Percentiles rank a stretch among this genome's conserved stretches.
phyloP scores from a whole-genome alignment of 2,888 invertebrate species.

The Orthosia gothica region DNA sequence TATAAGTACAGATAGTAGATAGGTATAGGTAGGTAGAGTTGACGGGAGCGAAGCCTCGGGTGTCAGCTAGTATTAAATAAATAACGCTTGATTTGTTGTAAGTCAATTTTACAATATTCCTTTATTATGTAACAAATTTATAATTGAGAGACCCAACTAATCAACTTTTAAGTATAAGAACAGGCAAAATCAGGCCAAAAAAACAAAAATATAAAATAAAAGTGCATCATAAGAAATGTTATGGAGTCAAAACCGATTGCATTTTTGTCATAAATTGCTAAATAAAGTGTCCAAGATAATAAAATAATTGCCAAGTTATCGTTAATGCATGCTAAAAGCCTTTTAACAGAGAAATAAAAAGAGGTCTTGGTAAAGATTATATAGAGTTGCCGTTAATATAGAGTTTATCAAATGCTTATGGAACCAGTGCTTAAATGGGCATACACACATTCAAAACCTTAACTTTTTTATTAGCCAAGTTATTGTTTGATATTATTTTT shows the following conservation, averaged over 20 bases:
- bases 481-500: no score
- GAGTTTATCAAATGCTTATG: conserved; percentile 24
- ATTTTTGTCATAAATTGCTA: conserved; percentile 20
- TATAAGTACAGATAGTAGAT: no score
- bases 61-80: no score
- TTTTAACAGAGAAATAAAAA: conserved; percentile 30
- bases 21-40: no score
- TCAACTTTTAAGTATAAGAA: no score
- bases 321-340: conserved; percentile 34
- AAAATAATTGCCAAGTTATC: conserved; percentile 16
- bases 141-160: no score
- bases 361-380: not conserved
- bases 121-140: conserved; percentile 6
- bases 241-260: not conserved
- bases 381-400: not conserved
- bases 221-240: not conserved
- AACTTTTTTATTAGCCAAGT: no score
- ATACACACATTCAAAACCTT: no score
- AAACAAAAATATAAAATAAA: not conserved
- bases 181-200: not conserved
- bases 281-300: conserved; percentile 21
- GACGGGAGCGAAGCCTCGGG: no score
- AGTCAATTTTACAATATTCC: not conserved
- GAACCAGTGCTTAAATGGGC: not conserved
- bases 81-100: not conserved